These are phyloP conservation scores for Pseudomyrmex cubaensis DNA, from an alignment of 1,140 invertebrate species.

Conservation along the genomic window DNA sequence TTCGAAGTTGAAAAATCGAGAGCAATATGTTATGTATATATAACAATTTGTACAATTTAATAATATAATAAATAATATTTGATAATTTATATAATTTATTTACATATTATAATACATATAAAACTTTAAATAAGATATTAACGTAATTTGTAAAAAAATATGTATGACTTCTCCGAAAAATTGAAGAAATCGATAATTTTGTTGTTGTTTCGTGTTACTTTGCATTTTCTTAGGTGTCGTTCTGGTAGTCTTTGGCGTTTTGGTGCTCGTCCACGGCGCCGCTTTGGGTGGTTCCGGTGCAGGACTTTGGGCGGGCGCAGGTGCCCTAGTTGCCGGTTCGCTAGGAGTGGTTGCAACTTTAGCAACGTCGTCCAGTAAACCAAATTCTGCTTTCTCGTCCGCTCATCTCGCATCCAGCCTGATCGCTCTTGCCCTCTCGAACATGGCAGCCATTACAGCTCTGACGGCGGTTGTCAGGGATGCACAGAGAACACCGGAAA, in stretches of 20 bases:
- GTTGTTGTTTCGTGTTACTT: background rate
- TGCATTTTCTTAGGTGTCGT: constrained; percentile 78
- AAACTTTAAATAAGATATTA: too few species aligned
- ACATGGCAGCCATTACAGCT: constrained; percentile 83
- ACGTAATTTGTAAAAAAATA: background rate
- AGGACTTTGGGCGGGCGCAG: constrained; percentile 85
- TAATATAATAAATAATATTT: too few species aligned
- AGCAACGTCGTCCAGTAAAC: constrained; percentile 74
- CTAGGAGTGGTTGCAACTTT: constrained; percentile 81
- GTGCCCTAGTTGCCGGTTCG: constrained; percentile 82
- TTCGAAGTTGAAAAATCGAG: too few species aligned
- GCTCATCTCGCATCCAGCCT: constrained; percentile 82
- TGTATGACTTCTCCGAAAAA: background rate
- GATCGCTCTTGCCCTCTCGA: constrained; percentile 81
- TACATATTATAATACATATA: background rate
- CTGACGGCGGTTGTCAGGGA: constrained; percentile 82
- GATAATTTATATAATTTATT: too few species aligned
- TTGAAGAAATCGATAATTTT: background rate
- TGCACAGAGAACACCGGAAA: constrained; percentile 79
- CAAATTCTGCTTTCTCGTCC: constrained; percentile 80
- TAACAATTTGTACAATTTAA: too few species aligned
- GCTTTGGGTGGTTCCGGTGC: constrained; percentile 83
- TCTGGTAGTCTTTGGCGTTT: constrained; percentile 84
- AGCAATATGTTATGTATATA: too few species aligned
- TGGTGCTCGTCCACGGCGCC: constrained; percentile 84